A percentile compares a stretch with the other conserved stretches of the same genome.
Evolutionary conservation across 2,888 invertebrate species (phyloP).

Genomic region (Scaptomyza caliginosa): DNA sequence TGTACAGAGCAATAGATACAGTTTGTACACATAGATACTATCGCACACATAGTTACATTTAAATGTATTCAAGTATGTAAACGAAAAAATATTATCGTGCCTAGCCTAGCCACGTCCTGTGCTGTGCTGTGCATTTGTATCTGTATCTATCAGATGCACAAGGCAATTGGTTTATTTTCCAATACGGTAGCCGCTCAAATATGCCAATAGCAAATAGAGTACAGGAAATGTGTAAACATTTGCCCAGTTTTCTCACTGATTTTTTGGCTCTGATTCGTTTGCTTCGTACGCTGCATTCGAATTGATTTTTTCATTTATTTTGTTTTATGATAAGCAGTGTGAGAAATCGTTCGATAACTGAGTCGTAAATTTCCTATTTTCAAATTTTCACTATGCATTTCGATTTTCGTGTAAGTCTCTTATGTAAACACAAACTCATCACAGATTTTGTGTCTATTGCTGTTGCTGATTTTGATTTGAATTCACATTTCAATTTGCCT

Average conservation of each 20-base stretch:
- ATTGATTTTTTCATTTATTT: slow-evolving; percentile 9
- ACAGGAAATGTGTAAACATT: slow-evolving; percentile 77
- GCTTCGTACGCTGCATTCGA: slow-evolving; percentile 19
- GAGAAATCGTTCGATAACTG: slow-evolving; percentile 52
- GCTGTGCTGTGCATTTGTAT: slow-evolving; percentile 41
- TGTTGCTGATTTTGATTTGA: slow-evolving; percentile 12
- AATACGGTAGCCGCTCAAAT: slow-evolving; percentile 77
- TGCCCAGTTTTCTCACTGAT: slow-evolving; percentile 74
- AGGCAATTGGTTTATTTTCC: slow-evolving; percentile 78
- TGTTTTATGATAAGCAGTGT: slow-evolving; percentile 75
- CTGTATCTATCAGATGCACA: slow-evolving; percentile 67
- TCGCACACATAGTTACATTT: slow-evolving; percentile 23
- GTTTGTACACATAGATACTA: slow-evolving; percentile 28
- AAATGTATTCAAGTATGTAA: slow-evolving; percentile 24
- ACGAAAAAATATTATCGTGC: slow-evolving; percentile 70
- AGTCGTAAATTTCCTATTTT: slow-evolving; percentile 65
- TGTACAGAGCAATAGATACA: slow-evolving; percentile 42
- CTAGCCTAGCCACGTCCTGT: slow-evolving; percentile 52
- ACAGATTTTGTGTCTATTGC: slow-evolving; percentile 35
- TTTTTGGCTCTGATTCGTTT: slow-evolving; percentile 46
- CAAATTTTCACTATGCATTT: slow-evolving; percentile 49
- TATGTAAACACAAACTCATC: slow-evolving; percentile 64
- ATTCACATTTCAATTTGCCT: slow-evolving; percentile 29
- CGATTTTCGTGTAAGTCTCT: slow-evolving; percentile 42
- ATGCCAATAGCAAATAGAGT: slow-evolving; percentile 24